Base-by-base conservation (phyloP, 2,888 invertebrate genomes). In the Tineola bisselliella region DNA sequence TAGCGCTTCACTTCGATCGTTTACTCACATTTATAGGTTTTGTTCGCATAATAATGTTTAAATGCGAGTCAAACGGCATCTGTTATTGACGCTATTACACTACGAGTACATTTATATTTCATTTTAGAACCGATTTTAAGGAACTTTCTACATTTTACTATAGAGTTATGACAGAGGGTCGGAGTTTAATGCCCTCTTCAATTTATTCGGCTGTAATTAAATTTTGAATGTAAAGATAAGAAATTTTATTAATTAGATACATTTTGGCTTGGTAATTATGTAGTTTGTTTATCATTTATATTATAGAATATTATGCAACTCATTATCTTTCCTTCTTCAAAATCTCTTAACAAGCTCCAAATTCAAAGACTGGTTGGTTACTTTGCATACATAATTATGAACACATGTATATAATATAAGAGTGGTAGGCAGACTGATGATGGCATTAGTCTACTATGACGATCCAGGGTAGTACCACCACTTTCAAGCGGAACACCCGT, bases 11-110 rank as follows among this genome's bases (percentile, higher is more conserved):
- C 13, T 58, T 33, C 58, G 58, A 33, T 58, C 58, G 58, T 58
- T 58, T 15, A 31, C 58, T 58, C 33, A 31, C 58, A 58, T 58
- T 58, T 58, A 58, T 58, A 58, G 54, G 54, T 25, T 12, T 18
- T 48, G 18, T 18, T 11, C 48, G 19, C 12, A 54, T 33, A 19
- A 15, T 30, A 33, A 31, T 17, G 58, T 58, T 58, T 58, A 33
- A 58, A 31, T 58, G 58, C 58, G 33, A 58, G 58, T 58, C 58
- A 54, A 30, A 58, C 58, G 58, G 33, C 58, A 33, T 33, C 58
- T 58, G 58, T 58, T 54, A 58, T 58, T 33, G 58, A 8, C 33
- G 48, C 13, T 48, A 13, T 48, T 48, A 48, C 13, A 43, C 43
- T 43, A 52, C 18, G 13, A 11, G 12, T n/a, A 11, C 52, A 13